Evolutionary conservation across 2,113 vertebrate genomes (phyloP).

Genomic region (Atlantisia rogersi): DNA sequence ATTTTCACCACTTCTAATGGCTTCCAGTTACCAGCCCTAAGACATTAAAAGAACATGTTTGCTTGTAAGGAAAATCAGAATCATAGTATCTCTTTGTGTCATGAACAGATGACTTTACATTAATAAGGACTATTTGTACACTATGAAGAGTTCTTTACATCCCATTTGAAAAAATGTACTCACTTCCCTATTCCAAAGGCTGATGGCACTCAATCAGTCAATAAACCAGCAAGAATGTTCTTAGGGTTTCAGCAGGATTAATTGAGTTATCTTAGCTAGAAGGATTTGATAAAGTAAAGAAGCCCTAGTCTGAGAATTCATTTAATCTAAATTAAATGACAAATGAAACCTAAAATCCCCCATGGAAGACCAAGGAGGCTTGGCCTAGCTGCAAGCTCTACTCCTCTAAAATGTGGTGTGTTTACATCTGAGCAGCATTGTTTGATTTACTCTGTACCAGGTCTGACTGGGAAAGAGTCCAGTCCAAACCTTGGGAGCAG

Average conservation of each 20-base stretch:
- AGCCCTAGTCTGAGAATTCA: not conserved
- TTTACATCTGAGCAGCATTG: not conserved
- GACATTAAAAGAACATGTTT: not conserved
- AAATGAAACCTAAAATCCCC: not conserved
- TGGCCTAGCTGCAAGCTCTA: not conserved
- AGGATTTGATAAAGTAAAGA: not conserved
- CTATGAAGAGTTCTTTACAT: not conserved
- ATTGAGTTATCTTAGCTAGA: not conserved
- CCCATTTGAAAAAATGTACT: not conserved
- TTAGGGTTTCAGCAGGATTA: not conserved
- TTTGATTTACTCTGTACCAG: too few relatives aligned
- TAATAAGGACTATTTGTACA: not conserved
- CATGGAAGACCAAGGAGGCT: not conserved
- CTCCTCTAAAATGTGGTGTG: not conserved
- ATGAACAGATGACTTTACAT: not conserved
- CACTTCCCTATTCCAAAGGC: not conserved
- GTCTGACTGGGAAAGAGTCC: not conserved
- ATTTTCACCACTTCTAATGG: not conserved
- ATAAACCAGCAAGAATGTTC: not conserved
- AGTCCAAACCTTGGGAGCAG: not conserved
- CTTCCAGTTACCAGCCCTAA: not conserved
- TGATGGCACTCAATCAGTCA: not conserved
- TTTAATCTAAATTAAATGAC: not conserved
- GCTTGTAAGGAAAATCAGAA: not conserved
- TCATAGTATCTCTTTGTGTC: not conserved